Evolutionary conservation across 2,888 invertebrate genomes (phyloP), one percentile per base, ranked within the genome.

Genomic region (Ashinkailepas kermadecensis): DNA sequence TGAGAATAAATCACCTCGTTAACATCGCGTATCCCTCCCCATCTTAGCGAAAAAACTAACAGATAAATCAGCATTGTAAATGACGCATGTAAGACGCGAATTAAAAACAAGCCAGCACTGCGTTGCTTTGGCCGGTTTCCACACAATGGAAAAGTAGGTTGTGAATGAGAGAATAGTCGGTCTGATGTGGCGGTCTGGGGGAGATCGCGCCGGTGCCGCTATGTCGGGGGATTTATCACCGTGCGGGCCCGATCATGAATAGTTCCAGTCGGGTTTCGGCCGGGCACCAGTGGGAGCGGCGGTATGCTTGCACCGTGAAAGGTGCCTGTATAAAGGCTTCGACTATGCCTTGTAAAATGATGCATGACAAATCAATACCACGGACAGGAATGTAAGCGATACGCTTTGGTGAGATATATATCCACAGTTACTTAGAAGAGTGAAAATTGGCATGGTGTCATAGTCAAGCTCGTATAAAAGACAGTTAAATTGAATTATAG

Each of bases 401-500:
- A 39, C 70, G n/a, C n/a, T n/a, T n/a, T n/a, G n/a, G n/a, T n/a
- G n/a, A 23, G 15, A 70, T 15, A 39, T 70, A 70, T 70, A 39
- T 70, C 70, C 15, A 15, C 25, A 15, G 25, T 39, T 70, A 23
- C 39, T 70, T 70, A 39, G 39, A 15, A 70, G 1, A 39, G 25
- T 39, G 70, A 39, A 70, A 25, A 13, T 39, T 70, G 39, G 1
- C 39, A 25, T 11, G 15, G 15, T 13, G 12, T 39, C 23, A 7
- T 25, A 39, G 39, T 70, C 15, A 15, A 23, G 39, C 7, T 23
- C 23, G 15, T 13, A 13, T 13, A 23, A 70, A 6, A 15, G 15
- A 13, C 70, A 39, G 25, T 70, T 70, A 70, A 70, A 67, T 70
- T 70, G 39, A 70, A 70, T 70, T 39, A 70, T 39, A 39, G 13